Evolutionary conservation across 2,797 vertebrate genomes (phyloP).

Genomic region (Sebastes melanostomus): DNA sequence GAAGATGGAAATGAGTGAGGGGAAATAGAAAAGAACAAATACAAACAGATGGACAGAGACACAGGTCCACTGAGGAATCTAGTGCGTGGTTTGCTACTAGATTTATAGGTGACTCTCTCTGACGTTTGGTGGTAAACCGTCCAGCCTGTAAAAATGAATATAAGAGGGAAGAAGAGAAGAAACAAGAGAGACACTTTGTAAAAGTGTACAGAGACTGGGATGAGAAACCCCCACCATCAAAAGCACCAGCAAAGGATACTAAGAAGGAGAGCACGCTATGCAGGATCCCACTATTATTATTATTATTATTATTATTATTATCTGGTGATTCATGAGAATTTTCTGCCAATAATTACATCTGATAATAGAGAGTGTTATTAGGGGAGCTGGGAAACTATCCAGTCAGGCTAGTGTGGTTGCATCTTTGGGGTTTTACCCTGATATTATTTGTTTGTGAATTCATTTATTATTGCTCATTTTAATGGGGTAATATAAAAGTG

Average conservation of each 20-base stretch:
- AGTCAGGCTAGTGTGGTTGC: neutral
- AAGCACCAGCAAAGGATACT: constrained; percentile 68
- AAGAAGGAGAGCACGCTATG: constrained; percentile 30
- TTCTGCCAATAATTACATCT: constrained; percentile 1
- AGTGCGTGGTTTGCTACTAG: constrained; percentile 99
- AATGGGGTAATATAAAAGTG: neutral
- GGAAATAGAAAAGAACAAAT: constrained; percentile 99
- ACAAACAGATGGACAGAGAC: constrained; percentile 99
- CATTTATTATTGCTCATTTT: neutral
- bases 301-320: neutral
- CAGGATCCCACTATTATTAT: constrained; percentile 14
- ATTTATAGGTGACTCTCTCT: constrained; percentile 99
- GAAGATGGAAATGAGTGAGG: constrained; percentile 73
- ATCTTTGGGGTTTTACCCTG: neutral
- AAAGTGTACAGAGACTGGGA: constrained; percentile 79
- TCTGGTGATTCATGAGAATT: neutral
- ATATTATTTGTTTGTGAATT: neutral
- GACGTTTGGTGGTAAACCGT: constrained; percentile 98
- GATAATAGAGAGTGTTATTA: neutral
- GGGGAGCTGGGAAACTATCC: neutral
- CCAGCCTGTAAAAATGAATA: constrained; percentile 91
- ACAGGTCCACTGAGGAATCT: constrained; percentile 99
- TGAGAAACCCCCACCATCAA: constrained; percentile 79
- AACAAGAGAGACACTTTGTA: constrained; percentile 89
- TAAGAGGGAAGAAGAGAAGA: constrained; percentile 89